Base-by-base conservation (phyloP, 1,140 invertebrate species). In the Hycleus cichorii region DNA sequence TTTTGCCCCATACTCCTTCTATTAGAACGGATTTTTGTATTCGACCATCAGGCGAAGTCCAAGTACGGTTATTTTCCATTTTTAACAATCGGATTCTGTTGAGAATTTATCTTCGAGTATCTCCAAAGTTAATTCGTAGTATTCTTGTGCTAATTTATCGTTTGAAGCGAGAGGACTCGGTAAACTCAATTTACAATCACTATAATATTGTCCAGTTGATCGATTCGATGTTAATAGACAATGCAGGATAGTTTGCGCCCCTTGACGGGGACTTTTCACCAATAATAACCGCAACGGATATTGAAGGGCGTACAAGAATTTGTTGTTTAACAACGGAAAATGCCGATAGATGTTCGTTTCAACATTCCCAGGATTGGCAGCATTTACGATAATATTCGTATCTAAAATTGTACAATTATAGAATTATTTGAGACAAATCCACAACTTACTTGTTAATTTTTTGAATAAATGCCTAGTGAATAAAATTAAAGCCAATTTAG, bases 351-450 rank as follows among this genome's bases (percentile, higher is more conserved):
- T 70, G 2, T 48, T 12, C 3, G 74, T 75, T 60, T 75, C 71
- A 5, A 69, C 67, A 47, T 74, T 74, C 42, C 75, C 75, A 24
- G 75, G 75, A 62, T 76, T 67, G n/a, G 69, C 74, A 51, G 68
- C 68, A 49, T 73, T 70, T 18, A 72, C 66, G 10, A 68, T 60
- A 39, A 75, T 59, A 42, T 70, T 70, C 47, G 71, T 67, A 47
- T 63, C 70, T 72, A 51, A 52, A 72, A 47, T 32, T 32, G 1
- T 7, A 50, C 47, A 9, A 59, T 42, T 24, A 47, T 40, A 10
- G 7, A 39, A 39, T 24, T n/a, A 8, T 38, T 49, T 48, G 4
- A 9, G 10, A 26, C 4, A 10, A 26, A 48, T 25, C 24, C 0
- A 25, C n/a, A 39, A n/a, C 27, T 43, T 11, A 72, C 70, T 59